Percentiles rank a stretch among this genome's conserved stretches.
Evolutionary conservation across 2,113 vertebrate genomes (phyloP).

Genomic region (Promerops cafer): DNA sequence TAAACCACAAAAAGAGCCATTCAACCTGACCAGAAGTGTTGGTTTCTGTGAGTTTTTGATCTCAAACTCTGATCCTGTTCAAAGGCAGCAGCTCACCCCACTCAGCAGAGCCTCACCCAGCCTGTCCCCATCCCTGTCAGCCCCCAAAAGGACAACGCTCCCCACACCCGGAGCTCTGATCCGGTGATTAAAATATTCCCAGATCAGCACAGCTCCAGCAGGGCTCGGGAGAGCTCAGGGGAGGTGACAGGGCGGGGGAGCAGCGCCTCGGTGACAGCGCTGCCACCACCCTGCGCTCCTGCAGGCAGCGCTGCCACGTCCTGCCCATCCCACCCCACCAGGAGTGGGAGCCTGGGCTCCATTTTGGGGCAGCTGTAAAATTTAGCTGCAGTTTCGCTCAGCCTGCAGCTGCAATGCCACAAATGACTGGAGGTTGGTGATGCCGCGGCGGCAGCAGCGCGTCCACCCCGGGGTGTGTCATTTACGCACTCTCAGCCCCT

Average conservation of each 20-base stretch:
- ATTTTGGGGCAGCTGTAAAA: rapidly evolving
- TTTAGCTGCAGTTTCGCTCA: rapidly evolving
- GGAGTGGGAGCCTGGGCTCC: not conserved
- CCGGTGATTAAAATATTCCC: not conserved
- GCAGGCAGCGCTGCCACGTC: rapidly evolving
- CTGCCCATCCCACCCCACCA: not conserved
- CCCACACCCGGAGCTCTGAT: rapidly evolving
- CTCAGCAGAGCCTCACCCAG: not conserved
- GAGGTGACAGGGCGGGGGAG: not conserved
- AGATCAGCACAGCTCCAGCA: not conserved
- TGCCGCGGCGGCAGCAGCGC: not conserved
- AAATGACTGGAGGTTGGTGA: rapidly evolving
- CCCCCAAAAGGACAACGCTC: not conserved
- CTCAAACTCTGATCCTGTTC: not conserved
- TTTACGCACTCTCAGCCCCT: not conserved
- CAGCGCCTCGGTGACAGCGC: not conserved
- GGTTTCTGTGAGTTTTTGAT: not conserved
- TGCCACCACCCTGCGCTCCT: rapidly evolving
- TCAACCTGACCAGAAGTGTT: rapidly evolving
- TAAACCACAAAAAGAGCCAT: not conserved
- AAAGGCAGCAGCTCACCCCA: not conserved
- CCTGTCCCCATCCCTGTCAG: not conserved
- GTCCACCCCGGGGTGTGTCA: rapidly evolving
- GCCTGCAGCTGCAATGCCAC: rapidly evolving
- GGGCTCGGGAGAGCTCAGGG: not conserved